phyloP scores from a whole-genome alignment of 2,888 invertebrate genomes.

The Dicycla oo region DNA sequence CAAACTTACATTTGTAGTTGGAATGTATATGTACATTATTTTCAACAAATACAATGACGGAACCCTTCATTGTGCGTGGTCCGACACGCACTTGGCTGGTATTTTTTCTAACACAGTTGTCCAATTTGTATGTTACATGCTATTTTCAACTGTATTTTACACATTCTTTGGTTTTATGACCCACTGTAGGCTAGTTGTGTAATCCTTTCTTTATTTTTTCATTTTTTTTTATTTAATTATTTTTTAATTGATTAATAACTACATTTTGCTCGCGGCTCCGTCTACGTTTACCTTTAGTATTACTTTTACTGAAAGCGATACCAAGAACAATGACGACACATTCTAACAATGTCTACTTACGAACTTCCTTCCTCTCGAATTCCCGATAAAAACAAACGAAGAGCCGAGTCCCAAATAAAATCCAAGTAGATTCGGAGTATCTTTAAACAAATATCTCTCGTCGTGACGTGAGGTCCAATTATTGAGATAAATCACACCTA shows the following conservation, averaged over 20 bases:
- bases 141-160: not conserved
- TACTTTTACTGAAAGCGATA: not conserved
- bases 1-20: too few species aligned
- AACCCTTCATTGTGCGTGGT: too few species aligned
- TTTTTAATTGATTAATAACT: too few species aligned
- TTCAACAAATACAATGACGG: too few species aligned
- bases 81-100: too few species aligned
- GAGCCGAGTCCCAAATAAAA: slow-evolving; percentile 25
- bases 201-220: too few species aligned
- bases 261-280: too few species aligned
- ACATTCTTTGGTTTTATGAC: not conserved
- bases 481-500: slow-evolving; percentile 71
- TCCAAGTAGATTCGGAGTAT: slow-evolving; percentile 27
- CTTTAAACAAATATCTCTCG: slow-evolving; percentile 58
- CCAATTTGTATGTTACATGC: too few species aligned
- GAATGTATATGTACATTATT: too few species aligned
- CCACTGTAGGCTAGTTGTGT: too few species aligned
- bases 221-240: too few species aligned
- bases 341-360: not conserved
- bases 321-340: not conserved
- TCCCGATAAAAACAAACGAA: slow-evolving; percentile 31
- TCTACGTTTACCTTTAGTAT: not conserved
- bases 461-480: slow-evolving; percentile 65
- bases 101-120: too few species aligned
- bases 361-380: not conserved